These are phyloP conservation scores for Scaptomyza hsui DNA, from an alignment of 1,140 invertebrate genomes.

Conservation along the genomic window DNA sequence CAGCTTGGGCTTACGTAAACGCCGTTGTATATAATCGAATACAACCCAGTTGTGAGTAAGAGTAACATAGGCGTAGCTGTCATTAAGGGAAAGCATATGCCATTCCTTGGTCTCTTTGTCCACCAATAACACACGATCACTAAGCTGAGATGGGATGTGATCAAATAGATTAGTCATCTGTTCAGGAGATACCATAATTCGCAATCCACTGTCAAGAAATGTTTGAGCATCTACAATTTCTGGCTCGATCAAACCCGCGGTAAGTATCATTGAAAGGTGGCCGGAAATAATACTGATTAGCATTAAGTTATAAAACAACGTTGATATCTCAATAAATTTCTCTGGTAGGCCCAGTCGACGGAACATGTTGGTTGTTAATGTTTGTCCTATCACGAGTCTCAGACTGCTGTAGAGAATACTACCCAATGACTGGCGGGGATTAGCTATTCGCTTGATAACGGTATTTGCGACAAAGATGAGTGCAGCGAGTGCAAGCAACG, in stretches of 20 bases:
- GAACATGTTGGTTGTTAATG: too few species aligned
- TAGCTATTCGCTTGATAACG: too few species aligned
- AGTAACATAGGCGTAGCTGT: conserved; percentile 11
- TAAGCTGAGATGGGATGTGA: background rate
- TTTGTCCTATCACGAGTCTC: too few species aligned
- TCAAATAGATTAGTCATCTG: background rate
- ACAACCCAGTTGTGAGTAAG: background rate
- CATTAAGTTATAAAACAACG: too few species aligned
- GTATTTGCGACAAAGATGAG: background rate
- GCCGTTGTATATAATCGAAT: background rate
- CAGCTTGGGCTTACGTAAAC: conserved; percentile 1
- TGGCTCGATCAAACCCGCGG: background rate
- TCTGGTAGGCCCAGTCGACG: too few species aligned
- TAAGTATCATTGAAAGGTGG: background rate
- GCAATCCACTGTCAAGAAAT: background rate
- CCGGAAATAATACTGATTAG: background rate
- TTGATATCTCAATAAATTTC: too few species aligned
- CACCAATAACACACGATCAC: background rate
- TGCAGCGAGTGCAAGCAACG: background rate
- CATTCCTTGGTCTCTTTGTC: background rate
- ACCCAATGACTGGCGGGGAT: too few species aligned
- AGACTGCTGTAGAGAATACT: too few species aligned
- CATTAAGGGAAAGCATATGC: conserved; percentile 1
- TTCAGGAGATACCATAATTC: background rate
- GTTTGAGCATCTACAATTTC: conserved; percentile 1